Evolutionary conservation across 2,888 invertebrate genomes (phyloP), one percentile per base, ranked within the genome.

Genomic region (Drosophila neotestacea): DNA sequence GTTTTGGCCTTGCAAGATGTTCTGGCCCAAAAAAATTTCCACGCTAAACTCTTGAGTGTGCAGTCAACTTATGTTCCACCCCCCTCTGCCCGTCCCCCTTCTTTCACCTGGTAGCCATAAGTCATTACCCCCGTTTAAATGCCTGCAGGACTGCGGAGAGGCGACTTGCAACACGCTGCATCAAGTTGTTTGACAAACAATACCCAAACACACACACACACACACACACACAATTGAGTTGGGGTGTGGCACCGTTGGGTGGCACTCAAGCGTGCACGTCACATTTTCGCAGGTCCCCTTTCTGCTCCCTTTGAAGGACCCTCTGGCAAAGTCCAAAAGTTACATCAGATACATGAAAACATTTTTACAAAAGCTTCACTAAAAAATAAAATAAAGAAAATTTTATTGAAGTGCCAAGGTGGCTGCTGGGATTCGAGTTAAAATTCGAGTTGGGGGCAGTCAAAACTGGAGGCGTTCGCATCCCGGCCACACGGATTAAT

Each of bases 371-470:
- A 88, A 82, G 89, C 82, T 73, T 52, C 88, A 85, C 85, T 85
- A 89, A 85, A 85, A 85, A 85, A 89, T 67, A 82, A 88, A 88
- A 85, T 85, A 88, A 88, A 82, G 83, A 80, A 87, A 63, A 69
- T 88, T 88, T 78, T 84, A 88, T 85, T 89, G 88, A 85, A 85
- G 85, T 89, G 85, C 74, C 79, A 79, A 77, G 76, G 79, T 79
- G 79, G 16, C 9, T 0, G 11, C 10, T 32, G 32, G 32, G 32
- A 2, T 32, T 32, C 32, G 32, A 7, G 6, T 30, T 30, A 6
- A 7, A 9, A 9, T 32, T 32, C 1, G 32, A 6, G 6, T 6
- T 7, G 6, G 32, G 4, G 10, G 62, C 58, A 28, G 52, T 52
- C 54, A 63, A 74, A 69, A 55, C 65, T 59, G 46, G 51, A 60